Evolutionary conservation across 2,113 vertebrate species (phyloP), one percentile per base, ranked within the genome.

Genomic region (Sebastes fasciatus): DNA sequence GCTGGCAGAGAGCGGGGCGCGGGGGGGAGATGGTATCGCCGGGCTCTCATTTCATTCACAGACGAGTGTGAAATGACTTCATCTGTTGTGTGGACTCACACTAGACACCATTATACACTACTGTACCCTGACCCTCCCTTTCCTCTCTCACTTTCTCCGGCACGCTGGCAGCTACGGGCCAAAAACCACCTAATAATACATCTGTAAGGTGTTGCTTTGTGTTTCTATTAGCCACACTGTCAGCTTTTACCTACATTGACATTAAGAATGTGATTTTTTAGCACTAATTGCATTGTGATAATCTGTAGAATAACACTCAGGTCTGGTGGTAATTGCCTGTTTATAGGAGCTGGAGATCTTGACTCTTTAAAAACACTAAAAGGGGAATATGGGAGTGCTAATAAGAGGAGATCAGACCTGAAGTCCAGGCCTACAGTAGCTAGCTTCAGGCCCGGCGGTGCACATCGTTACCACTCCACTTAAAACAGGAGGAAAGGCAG

Each of bases 61-160:
- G 91, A 87, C 86, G 85, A 93, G 92, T 94, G 93, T 94, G 94
- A 94, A 94, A 94, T 94, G 91, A 93, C 94, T 94, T 93, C 90
- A 92, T 94, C 93, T 90, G 89, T 90, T 90, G 81, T 90, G 83
- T 89, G 85, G 85, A 80, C 90, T 86, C 91, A 88, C 86, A 92
- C 90, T 88, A 91, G 81, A 89, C 90, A 83, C 90, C 74, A 90
- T 92, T 91, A 91, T 90, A 85, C 87, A 88, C 83, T 63, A 88
- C 88, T 87, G 89, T 86, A 74, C 68, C 79, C 77, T 83, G 79
- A 83, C 88, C 87, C 86, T 83, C 80, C 87, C 73, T 82, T 42
- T 26, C 69, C 77, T 83, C 86, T 66, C 85, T 86, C 83, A 67
- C 85, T 84, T 42, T 67, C 51, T 68, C 63, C 79, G 67, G 73